These are phyloP conservation scores for Nylanderia fulva DNA, from an alignment of 1,140 invertebrate genomes.

Conservation along the genomic window DNA sequence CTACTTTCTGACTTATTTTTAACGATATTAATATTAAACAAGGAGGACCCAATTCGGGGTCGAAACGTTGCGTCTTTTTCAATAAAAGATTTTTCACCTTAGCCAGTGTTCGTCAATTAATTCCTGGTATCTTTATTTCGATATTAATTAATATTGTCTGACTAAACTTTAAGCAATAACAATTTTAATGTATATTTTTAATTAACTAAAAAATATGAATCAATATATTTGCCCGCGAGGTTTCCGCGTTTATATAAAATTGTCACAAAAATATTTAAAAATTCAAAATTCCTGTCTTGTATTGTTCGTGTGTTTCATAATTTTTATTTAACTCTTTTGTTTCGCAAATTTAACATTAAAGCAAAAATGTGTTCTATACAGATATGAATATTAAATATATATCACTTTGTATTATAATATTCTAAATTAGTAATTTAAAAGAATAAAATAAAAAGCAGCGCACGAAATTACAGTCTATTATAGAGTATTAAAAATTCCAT, in stretches of 20 bases:
- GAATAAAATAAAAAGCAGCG: background rate
- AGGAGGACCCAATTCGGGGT: too few species aligned
- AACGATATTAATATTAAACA: background rate
- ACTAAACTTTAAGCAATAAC: background rate
- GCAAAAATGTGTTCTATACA: background rate
- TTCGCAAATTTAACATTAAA: too few species aligned
- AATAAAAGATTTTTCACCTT: too few species aligned
- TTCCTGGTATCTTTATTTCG: too few species aligned
- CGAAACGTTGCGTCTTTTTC: too few species aligned
- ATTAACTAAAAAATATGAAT: background rate
- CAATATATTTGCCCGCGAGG: background rate
- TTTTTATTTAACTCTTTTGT: too few species aligned
- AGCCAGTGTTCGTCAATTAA: too few species aligned
- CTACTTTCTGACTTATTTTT: background rate
- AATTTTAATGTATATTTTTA: background rate
- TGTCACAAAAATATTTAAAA: background rate
- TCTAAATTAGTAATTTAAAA: background rate
- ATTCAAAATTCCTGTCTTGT: background rate
- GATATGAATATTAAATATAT: constrained; percentile 3
- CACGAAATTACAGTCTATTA: background rate
- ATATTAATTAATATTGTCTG: background rate
- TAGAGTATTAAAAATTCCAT: background rate
- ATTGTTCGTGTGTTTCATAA: too few species aligned
- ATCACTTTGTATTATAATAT: background rate
- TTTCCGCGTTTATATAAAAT: background rate